Evolutionary conservation across 2,888 invertebrate species (phyloP), one percentile per base, ranked within the genome.

Genomic region (Craniophora ligustri): DNA sequence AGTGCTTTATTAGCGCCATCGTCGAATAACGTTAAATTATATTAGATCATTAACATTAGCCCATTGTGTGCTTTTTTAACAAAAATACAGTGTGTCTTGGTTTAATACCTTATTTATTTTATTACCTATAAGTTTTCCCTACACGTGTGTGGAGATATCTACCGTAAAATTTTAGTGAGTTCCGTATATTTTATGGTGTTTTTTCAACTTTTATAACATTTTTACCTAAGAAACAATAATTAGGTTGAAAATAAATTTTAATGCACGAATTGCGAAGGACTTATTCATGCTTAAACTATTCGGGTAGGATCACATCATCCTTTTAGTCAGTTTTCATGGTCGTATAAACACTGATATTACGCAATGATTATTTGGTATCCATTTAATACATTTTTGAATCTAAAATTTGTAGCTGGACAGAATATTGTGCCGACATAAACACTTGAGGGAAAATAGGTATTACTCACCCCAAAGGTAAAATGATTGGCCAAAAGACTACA

Each of bases 1-100:
- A 69, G 72, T 70, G 78, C 61, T 68, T 72, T 72, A 73, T 72
- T 75, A 76, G 67, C 51, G 45, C 42, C 56, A 61, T 57, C 56
- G 55, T 31, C 49, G 30, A 32, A 34, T 39, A 42, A 46, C 34
- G 28, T 48, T 55, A 41, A 35, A 49, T 44, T 50, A 28, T 41
- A 32, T 45, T 56, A 28, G 40, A 21, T 57, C 15, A 30, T 60
- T 11, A 18, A 42, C 36, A 32, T 28, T 11, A 30, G 41, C 19
- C 3, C n/a, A 13, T 13, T 53, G 42, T 26, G 32, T 23, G 16
- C 30, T n/a, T 31, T 18, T 5, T 5, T 11, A 1, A 19, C 2
- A n/a, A 3, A 13, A 15, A 28, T 35, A 11, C 15, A 31, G 34
- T 21, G 10, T 30, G n/a, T 16, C 8, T 39, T 6, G 2, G n/a